Evolutionary conservation across 2,113 vertebrate genomes (phyloP).

Genomic region (Melanocharis versteri): DNA sequence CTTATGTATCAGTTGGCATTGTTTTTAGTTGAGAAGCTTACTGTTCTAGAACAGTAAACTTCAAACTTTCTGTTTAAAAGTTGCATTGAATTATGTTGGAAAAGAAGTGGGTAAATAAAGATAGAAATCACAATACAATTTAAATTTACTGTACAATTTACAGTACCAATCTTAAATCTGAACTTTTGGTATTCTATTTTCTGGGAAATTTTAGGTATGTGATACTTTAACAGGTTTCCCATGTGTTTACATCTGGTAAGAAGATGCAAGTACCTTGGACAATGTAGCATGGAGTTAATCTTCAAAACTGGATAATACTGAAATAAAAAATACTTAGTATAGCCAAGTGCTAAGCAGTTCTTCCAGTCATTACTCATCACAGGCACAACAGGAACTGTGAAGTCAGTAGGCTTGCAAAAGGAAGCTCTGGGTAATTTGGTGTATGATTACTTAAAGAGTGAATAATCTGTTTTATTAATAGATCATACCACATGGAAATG

Average conservation of each 20-base stretch:
- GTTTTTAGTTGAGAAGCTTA: background rate
- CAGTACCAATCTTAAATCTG: background rate
- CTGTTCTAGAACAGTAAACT: background rate
- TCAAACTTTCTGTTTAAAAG: background rate
- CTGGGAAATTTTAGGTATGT: background rate
- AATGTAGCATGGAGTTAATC: background rate
- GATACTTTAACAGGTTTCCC: background rate
- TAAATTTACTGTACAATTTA: background rate
- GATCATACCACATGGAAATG: background rate
- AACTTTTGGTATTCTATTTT: background rate
- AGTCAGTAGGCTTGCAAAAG: background rate
- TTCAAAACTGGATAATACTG: background rate
- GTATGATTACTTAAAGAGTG: background rate
- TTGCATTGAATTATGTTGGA: background rate
- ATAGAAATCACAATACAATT: background rate
- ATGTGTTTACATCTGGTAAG: background rate
- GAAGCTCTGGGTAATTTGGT: background rate
- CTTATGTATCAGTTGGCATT: accelerated
- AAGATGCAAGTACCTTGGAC: background rate
- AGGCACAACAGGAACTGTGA: background rate
- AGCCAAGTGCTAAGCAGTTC: background rate
- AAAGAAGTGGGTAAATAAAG: background rate
- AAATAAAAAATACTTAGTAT: background rate
- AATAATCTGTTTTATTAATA: constrained; percentile 43
- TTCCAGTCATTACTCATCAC: background rate